Base-by-base conservation (phyloP, 2,113 vertebrate species). In the Pseudonaja textilis region DNA sequence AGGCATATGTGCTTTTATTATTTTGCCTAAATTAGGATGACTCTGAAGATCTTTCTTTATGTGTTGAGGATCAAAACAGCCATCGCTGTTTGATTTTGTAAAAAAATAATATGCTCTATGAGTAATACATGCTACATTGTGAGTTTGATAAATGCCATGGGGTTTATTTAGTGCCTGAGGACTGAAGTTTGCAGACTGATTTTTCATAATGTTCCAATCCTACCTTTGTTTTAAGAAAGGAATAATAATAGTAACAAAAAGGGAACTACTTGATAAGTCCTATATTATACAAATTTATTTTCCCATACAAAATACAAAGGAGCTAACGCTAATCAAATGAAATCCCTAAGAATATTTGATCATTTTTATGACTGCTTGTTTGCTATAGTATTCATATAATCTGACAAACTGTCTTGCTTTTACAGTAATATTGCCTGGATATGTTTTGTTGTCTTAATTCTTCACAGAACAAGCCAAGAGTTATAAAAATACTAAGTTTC, bases 151-250 rank as follows among this genome's bases (percentile, higher is more conserved):
- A 92, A 92, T 95, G 54, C 91, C 95, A 94, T 26, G 57, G 95
- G 96, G 96, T 96, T 59, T 16, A 54, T 93, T 87, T 94, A 89
- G 55, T 93, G 93, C 57, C 88, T 69, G 87, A 61, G 69, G 95
- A 95, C 95, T 96, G 89, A 95, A 93, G 50, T 34, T 93, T 59
- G 90, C 6, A 29, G 25, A 92, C 94, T 92, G 91, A 93, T 61
- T 95, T 95, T 97, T 97, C 90, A 90, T 90, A 94, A 5, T 47
- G 92, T 97, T 89, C 54, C 96, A 95, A 96, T 18, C 1, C 85
- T 59, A 74, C 87, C 85, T 96, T 87, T 96, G 89, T 91, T 93
- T 96, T 96, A 91, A 93, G 91, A 96, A 93, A 92, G 74, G 42
- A 90, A 86, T 61, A 85, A 85, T 34, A 54, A n/a, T 26, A 85